Base-by-base conservation (phyloP, 2,888 invertebrate genomes). In the Drosophila atripex region DNA sequence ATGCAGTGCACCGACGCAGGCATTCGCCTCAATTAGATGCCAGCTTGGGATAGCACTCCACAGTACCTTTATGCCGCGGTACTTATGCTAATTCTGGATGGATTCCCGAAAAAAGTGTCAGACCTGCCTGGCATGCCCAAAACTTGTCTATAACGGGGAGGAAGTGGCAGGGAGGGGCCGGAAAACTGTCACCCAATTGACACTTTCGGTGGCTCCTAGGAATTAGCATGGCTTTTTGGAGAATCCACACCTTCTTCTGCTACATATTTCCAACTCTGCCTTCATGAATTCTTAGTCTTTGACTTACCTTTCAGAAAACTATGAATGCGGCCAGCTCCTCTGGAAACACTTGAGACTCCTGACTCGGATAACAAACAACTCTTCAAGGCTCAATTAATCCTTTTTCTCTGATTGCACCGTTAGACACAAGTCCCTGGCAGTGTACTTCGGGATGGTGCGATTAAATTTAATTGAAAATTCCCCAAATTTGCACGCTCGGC, bases 11-110 rank as follows among this genome's bases (percentile, higher is more conserved):
- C 46, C 53, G 38, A 69, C 74, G 72, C 83, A 77, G 32, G 73
- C 75, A 73, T 56, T 53, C 71, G 53, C 70, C 65, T 58, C 80
- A 85, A 83, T 85, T 80, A 87, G 82, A 83, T 83, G 87, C 85
- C 77, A 75, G 74, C 77, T 69, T 53, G 77, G 78, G 55, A 47
- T 64, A 77, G 47, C 76, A 54, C 75, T 56, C 73, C 71, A 65
- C 77, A 84, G 59, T 57, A 71, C 68, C 63, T 54, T 46, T 45
- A 52, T 49, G 9, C 54, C n/a, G n/a, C n/a, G n/a, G n/a, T n/a
- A 70, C 28, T 55, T 70, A 70, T 70, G 70, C 71, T 54, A 70
- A 70, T 71, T 47, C 16, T 21, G 64, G 28, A n/a, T 23, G 12
- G 35, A 38, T 30, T 6, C 23, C 21, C 18, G 14, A 68, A 1